Conservation (phyloP, 2,113 vertebrate species). For the Aptenodytes forsteri region DNA sequence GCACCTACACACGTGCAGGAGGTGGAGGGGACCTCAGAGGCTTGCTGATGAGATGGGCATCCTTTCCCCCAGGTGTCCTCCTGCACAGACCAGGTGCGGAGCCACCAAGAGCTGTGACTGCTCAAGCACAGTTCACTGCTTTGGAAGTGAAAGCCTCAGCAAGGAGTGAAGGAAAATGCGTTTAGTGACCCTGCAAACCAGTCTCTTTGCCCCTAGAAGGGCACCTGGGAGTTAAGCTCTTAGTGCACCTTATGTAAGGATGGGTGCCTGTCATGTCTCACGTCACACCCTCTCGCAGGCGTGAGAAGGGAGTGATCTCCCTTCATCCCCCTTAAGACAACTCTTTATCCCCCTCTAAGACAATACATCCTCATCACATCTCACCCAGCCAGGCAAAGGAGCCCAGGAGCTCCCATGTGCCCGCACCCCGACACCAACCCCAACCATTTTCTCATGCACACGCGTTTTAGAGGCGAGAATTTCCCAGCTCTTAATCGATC, state of each 20-base stretch:
- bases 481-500: conserved; percentile 7
- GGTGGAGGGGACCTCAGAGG: neutral
- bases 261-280: neutral
- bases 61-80: neutral
- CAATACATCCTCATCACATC: neutral
- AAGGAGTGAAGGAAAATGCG: accelerated
- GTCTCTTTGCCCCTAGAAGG: neutral
- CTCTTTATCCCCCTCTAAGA: neutral
- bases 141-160: neutral
- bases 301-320: neutral
- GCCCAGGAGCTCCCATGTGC: neutral
- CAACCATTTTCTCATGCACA: neutral
- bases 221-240: neutral
- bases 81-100: neutral
- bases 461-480: neutral
- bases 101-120: neutral
- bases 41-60: neutral
- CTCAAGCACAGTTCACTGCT: neutral
- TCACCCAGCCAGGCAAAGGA: neutral
- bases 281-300: accelerated
- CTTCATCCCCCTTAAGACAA: neutral
- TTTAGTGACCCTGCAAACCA: neutral
- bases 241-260: accelerated
- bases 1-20: neutral
- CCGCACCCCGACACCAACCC: neutral